A percentile compares a stretch with the other conserved stretches of the same genome.
These are phyloP conservation scores for western clawed frog (Xenopus tropicalis) DNA, from an alignment of 2,113 vertebrate genomes.

Conservation along the genomic window UCB_Xtro_10.0 CM004446.2:25498501-25499000, in stretches of 20 bases:
- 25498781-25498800: conserved; percentile 8
- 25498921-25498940: neutral
- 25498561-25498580: neutral
- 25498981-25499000: neutral
- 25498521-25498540: neutral
- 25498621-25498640: conserved; percentile 27
- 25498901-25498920: conserved; percentile 5
- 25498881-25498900: neutral
- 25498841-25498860: neutral
- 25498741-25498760: conserved; percentile 8
- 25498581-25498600: neutral
- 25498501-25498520: neutral
- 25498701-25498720: conserved; percentile 9
- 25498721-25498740: conserved; percentile 11
- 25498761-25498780: conserved; percentile 19
- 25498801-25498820: neutral
- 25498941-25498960: neutral
- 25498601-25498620: conserved; percentile 9
- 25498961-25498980: neutral
- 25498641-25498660: neutral
- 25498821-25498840: neutral
- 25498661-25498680: conserved; percentile 22
- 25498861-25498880: conserved; percentile 1
- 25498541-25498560: neutral
- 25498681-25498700: conserved; percentile 23